Base-by-base conservation (phyloP, 92 coral and sea anemone species). In the Porites divaricata region DNA sequence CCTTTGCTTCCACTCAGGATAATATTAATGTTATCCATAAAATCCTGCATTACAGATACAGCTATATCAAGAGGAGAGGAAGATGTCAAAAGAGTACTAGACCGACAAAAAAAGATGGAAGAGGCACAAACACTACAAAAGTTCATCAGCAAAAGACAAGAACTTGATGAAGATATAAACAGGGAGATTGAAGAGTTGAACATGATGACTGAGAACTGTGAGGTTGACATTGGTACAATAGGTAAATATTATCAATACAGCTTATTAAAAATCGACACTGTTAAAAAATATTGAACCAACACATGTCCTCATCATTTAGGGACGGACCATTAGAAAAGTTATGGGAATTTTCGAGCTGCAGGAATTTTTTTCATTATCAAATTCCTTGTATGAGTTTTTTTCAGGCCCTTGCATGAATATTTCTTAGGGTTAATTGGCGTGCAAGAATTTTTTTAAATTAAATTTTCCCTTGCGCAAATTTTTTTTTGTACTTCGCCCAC, bases 181-280 rank as follows among this genome's bases (percentile, higher is more conserved):
- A 74, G 72, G 57, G 95, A 94, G 78, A 81, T 94, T 72, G 69
- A 68, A 12, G 95, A 86, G 62, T 81, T 93, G 65, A 85, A 68
- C 72, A 48, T 84, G 86, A 94, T 94, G 93, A 86, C 91, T 80
- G 93, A 88, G 82, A 91, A 93, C 85, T 91, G 97, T 83, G 97
- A 91, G 77, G 84, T 70, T 21, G 97, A 93, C 63, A 80, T 88
- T 17, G 51, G 28, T 6, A 91, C 54, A 50, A 64, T 88, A 71
- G 95, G 97, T 93, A 70, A 57, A 80, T 68, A 19, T 2, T 2
- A 35, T 35, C 45, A 35, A 35, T 35, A 22, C 1, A 73, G 6
- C 16, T 25, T 66, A 20, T 66, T n/a, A 15, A 66, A 4, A 66
- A 66, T 19, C n/a, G 12, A 66, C 9, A 24, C 24, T 4, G 11